A percentile compares a stretch with the other conserved stretches of the same genome.
Evolutionary conservation across 2,797 vertebrate genomes (phyloP).

Genomic region (Lindbergichthys nudifrons): DNA sequence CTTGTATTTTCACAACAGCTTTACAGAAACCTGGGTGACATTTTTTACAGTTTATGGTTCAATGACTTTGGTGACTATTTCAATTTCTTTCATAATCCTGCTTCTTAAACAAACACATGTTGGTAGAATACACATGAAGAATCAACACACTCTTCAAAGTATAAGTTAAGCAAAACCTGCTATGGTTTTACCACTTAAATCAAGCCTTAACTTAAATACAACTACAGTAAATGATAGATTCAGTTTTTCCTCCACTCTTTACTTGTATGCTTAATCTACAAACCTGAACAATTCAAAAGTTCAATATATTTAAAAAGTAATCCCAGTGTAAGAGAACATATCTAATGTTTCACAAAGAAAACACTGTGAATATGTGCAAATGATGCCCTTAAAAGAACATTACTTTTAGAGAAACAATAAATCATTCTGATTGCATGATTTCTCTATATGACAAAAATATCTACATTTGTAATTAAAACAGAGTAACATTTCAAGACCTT

Average conservation of each 20-base stretch:
- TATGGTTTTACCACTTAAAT: not conserved
- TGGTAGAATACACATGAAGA: not conserved
- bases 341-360: not conserved
- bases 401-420: not conserved
- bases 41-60: no score
- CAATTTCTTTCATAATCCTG: not conserved
- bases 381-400: not conserved
- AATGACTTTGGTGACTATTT: not conserved
- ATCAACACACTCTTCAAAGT: not conserved
- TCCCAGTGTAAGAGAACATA: not conserved
- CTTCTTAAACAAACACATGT: not conserved
- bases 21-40: no score
- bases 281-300: not conserved
- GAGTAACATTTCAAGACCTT: slow-evolving; percentile 70
- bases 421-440: slow-evolving; percentile 13
- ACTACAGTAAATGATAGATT: not conserved
- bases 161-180: not conserved
- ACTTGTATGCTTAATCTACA: not conserved
- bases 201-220: not conserved
- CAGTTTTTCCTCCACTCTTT: not conserved
- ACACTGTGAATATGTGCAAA: not conserved
- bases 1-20: no score
- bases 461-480: slow-evolving; percentile 42
- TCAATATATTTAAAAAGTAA: not conserved
- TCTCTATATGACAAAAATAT: slow-evolving; percentile 27